Evolutionary conservation across 2,797 vertebrate species (phyloP), one percentile per base, ranked within the genome.

Genomic region (Syndactyla subalaris): DNA sequence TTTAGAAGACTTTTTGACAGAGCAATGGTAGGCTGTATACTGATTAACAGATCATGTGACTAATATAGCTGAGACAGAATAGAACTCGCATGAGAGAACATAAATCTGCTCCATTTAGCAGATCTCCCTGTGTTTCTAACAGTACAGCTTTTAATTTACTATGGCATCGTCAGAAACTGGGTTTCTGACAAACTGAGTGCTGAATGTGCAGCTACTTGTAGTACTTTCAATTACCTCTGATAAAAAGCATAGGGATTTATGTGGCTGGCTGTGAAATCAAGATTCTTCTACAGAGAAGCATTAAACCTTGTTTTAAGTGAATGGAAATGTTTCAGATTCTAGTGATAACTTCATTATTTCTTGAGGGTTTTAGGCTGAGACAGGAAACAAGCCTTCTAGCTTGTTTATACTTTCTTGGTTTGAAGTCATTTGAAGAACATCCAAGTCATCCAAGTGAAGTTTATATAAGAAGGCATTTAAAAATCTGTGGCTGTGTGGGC

Each of bases 81-180:
- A 57, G 70, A 77, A 88, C 45, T 95, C 55, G 10, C 85, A 92
- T 94, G 92, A 94, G 46, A 92, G 93, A 93, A 92, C 52, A 72
- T 87, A 92, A 81, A 54, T 95, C 71, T 92, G 95, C 84, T 96
- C 90, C 75, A 93, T 93, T 95, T 95, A 95, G 63, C 88, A 95
- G 61, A 82, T 90, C 39, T 75, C 27, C 48, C 32, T 72, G 24
- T 51, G 18, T 82, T 77, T 81, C 62, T 88, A 83, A 45, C 49
- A 72, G 68, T 48, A 39, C n/a, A 92, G 36, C 48, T 85, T 85
- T 58, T 74, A 73, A 92, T 76, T 95, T 90, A 57, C 51, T 59
- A 17, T 61, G 55, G 30, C 11, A 0, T 48, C 93, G 83, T 90
- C 83, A 88, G 71, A 78, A 92, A 81, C 30, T 30, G 39, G 2